Evolutionary conservation across 2,888 invertebrate genomes (phyloP).

Genomic region (Caenorhabditis sp.): DNA sequence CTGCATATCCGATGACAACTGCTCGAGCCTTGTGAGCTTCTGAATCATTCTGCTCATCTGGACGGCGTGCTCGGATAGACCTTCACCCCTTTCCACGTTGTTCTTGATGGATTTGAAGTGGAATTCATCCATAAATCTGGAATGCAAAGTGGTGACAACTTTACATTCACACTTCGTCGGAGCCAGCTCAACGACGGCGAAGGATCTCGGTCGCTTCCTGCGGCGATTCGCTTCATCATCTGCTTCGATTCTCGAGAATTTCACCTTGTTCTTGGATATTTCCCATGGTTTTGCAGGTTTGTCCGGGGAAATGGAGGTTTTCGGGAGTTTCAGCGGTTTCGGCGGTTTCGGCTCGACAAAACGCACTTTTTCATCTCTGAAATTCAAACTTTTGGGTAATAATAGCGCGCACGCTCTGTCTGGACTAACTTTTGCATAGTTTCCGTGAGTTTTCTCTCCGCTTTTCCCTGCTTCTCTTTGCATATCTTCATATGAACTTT

Average conservation of each 20-base stretch:
- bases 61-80: conserved; percentile 22
- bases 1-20: conserved; percentile 52
- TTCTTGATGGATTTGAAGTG: conserved; percentile 27
- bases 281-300: conserved; percentile 41
- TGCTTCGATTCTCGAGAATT: conserved; percentile 49
- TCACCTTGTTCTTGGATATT: conserved; percentile 46
- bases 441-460: conserved; percentile 14
- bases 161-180: conserved; percentile 72
- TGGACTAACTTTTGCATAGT: conserved; percentile 37
- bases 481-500: conserved; percentile 44
- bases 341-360: neutral
- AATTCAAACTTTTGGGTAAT: conserved; percentile 31
- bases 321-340: too few species aligned
- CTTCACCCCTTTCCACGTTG: neutral
- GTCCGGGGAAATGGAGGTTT: too few species aligned
- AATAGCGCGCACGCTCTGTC: too few species aligned
- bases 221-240: conserved; percentile 63
- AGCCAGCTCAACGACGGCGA: conserved; percentile 72
- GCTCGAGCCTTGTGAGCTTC: conserved; percentile 53
- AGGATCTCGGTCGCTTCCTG: conserved; percentile 67
- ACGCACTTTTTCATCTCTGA: conserved; percentile 22
- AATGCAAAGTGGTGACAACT: conserved; percentile 61
- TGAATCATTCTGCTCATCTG: conserved; percentile 50
- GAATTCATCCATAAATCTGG: conserved; percentile 65
- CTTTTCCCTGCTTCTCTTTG: conserved; percentile 7